Evolutionary conservation across 2,888 invertebrate species (phyloP).

Genomic region (Pyrrhosoma nymphula): DNA sequence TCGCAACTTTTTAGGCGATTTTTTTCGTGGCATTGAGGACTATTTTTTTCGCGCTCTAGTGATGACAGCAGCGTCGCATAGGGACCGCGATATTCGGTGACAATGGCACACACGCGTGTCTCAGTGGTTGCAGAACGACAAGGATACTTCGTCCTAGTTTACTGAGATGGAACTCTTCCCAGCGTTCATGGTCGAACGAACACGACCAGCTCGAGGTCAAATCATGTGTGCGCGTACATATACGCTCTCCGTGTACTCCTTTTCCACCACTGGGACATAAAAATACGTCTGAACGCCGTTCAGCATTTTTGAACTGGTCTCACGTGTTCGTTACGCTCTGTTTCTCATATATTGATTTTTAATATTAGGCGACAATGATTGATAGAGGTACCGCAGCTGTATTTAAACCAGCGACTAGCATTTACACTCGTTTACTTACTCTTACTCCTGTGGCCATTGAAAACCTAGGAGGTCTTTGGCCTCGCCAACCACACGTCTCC

Average conservation of each 20-base stretch:
- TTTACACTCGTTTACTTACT: too few relatives aligned
- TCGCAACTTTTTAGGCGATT: neutral
- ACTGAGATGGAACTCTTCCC: neutral
- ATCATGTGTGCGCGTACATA: neutral
- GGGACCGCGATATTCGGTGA: neutral
- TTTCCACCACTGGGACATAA: neutral
- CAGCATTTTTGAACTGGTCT: neutral
- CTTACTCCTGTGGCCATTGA: too few relatives aligned
- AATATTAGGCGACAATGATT: neutral
- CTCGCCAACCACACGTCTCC: too few relatives aligned
- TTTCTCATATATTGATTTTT: neutral
- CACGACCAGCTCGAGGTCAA: neutral
- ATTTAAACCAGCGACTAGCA: too few relatives aligned
- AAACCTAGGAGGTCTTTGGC: too few relatives aligned
- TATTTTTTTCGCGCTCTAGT: neutral
- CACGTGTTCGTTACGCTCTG: neutral
- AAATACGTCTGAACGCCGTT: neutral
- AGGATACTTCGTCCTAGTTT: neutral
- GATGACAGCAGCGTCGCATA: neutral
- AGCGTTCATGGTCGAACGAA: neutral
- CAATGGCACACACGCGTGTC: neutral
- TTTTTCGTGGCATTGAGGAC: neutral
- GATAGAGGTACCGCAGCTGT: too few relatives aligned
- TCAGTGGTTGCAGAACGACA: neutral
- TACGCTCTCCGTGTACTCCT: neutral